Conservation (phyloP, 2,888 invertebrate genomes). For the Melinopterus prodromus region DNA sequence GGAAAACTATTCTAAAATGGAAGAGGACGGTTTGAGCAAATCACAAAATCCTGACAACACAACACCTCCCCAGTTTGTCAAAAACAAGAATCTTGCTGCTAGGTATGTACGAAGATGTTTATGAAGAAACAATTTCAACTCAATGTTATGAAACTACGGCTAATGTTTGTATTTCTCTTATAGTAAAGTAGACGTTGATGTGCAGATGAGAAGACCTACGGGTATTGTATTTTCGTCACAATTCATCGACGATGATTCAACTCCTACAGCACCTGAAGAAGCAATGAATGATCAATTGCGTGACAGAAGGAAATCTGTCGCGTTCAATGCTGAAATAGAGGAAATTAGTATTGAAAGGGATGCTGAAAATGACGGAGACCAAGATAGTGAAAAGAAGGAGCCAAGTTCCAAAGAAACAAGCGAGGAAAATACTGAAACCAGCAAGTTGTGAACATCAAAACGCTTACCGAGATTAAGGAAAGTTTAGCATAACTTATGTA, state of each 20-base stretch:
- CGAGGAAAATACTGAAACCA: conserved; percentile 21
- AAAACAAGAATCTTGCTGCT: conserved; percentile 22
- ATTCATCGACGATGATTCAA: conserved; percentile 8
- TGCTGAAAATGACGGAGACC: conserved; percentile 54
- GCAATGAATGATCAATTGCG: conserved; percentile 49
- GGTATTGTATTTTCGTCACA: conserved; percentile 42
- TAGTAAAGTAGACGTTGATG: conserved; percentile 21
- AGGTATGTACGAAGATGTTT: conserved; percentile 24
- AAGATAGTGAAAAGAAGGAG: not conserved
- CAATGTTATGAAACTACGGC: not conserved
- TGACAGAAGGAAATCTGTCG: conserved; percentile 50
- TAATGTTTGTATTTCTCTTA: not conserved
- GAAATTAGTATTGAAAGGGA: conserved; percentile 58
- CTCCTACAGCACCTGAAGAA: conserved; percentile 23
- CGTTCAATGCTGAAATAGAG: conserved; percentile 59
- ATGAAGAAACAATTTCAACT: too few relatives aligned
- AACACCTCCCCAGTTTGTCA: conserved; percentile 25
- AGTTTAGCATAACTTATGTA: not conserved
- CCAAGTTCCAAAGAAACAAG: not conserved
- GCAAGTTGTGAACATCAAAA: not conserved
- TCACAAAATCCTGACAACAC: not conserved
- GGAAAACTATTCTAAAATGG: conserved; percentile 30
- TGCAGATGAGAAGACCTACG: conserved; percentile 46
- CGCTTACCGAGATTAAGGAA: not conserved
- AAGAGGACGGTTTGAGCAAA: conserved; percentile 24